Evolutionary conservation across 2,797 vertebrate genomes (phyloP).

Genomic region (Pempheris klunzingeri): DNA sequence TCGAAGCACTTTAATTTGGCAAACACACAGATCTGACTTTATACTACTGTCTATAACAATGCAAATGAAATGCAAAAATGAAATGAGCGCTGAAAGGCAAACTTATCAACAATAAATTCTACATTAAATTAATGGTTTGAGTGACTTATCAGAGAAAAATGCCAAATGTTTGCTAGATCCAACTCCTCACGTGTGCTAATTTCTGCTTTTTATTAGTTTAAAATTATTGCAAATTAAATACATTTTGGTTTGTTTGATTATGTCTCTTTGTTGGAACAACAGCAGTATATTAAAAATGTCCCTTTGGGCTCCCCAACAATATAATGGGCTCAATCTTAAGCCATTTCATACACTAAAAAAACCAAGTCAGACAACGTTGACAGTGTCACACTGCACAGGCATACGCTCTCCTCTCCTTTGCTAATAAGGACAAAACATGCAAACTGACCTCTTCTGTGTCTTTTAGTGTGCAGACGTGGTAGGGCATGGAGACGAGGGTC

Average conservation of each 20-base stretch:
- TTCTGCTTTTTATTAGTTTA: background rate
- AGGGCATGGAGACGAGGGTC: conserved; percentile 97
- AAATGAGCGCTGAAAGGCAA: conserved; percentile 69
- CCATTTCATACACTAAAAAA: background rate
- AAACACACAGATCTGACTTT: conserved; percentile 4
- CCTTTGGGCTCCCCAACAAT: background rate
- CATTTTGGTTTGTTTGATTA: background rate
- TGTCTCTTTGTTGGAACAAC: no score
- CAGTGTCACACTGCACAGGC: background rate
- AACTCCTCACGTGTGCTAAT: background rate
- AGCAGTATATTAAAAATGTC: background rate
- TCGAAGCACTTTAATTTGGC: conserved; percentile 10
- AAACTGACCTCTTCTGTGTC: conserved; percentile 95
- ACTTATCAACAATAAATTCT: background rate
- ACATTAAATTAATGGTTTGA: background rate
- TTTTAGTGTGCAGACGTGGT: conserved; percentile 97
- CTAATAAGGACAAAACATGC: background rate
- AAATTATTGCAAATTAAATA: background rate
- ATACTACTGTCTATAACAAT: background rate
- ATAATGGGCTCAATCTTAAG: background rate
- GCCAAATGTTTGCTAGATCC: background rate
- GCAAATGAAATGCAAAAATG: background rate
- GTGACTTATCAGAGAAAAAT: background rate
- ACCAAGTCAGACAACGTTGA: background rate
- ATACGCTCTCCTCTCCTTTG: background rate